Evolutionary conservation across 2,113 vertebrate species (phyloP).

Genomic region (Python bivittatus): DNA sequence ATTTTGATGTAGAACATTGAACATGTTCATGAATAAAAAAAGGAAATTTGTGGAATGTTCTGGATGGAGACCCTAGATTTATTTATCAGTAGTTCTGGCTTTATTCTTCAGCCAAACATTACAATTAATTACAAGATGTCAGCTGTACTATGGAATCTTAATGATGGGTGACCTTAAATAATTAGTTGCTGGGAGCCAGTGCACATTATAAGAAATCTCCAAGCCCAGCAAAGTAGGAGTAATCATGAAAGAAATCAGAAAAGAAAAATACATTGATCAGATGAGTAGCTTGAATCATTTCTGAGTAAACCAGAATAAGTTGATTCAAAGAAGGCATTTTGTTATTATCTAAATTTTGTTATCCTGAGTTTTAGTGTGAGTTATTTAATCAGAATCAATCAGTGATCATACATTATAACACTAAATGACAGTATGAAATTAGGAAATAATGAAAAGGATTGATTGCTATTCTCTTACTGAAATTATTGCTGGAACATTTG

Average conservation of each 20-base stretch:
- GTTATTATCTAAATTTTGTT: background rate
- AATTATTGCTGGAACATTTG: background rate
- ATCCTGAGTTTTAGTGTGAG: background rate
- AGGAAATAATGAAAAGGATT: background rate
- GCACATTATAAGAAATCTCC: background rate
- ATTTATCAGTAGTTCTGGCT: background rate
- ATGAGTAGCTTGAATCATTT: background rate
- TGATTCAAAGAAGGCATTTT: background rate
- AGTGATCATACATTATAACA: background rate
- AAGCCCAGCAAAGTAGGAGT: background rate
- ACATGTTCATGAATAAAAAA: constrained; percentile 41
- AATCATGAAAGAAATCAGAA: background rate
- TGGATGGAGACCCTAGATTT: constrained; percentile 3
- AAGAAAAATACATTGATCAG: background rate
- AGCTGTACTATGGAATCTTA: background rate
- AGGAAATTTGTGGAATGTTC: background rate
- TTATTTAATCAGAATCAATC: background rate
- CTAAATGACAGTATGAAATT: background rate
- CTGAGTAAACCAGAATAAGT: background rate
- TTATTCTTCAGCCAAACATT: background rate
- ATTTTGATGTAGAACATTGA: constrained; percentile 11
- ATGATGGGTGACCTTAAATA: constrained; percentile 11
- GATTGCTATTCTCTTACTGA: background rate
- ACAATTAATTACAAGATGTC: background rate
- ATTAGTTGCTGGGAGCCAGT: constrained; percentile 10